Conservation (phyloP, 2,113 vertebrate genomes). For the Rhadina sibilatrix region DNA sequence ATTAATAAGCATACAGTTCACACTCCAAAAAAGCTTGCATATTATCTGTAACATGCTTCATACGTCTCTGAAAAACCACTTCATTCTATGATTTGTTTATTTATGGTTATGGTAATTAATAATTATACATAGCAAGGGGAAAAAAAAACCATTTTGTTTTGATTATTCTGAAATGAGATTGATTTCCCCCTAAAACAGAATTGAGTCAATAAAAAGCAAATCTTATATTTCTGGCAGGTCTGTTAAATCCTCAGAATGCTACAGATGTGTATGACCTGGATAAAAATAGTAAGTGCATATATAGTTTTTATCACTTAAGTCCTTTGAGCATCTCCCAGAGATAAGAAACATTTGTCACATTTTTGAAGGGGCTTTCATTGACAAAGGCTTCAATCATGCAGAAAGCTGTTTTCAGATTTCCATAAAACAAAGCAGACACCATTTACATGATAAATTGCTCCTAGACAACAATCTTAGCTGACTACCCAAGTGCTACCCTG, state of each 20-base stretch:
- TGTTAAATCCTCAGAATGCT: background rate
- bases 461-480: conserved; percentile 79
- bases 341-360: conserved; percentile 81
- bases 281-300: conserved; percentile 46
- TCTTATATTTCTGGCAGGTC: background rate
- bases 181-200: background rate
- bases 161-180: background rate
- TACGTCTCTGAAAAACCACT: background rate
- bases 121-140: background rate
- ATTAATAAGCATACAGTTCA: background rate
- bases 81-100: background rate
- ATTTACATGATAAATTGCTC: conserved; percentile 92
- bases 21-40: background rate
- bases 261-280: background rate
- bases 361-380: conserved; percentile 74
- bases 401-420: conserved; percentile 88
- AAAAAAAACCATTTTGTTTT: background rate
- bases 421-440: conserved; percentile 83
- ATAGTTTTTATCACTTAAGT: conserved; percentile 51
- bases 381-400: conserved; percentile 87
- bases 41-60: background rate
- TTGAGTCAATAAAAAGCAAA: background rate
- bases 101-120: background rate
- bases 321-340: conserved; percentile 58
- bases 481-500: conserved; percentile 70